Evolutionary conservation across 1,140 invertebrate genomes (phyloP).

Genomic region (Wiebesia pumilae): DNA sequence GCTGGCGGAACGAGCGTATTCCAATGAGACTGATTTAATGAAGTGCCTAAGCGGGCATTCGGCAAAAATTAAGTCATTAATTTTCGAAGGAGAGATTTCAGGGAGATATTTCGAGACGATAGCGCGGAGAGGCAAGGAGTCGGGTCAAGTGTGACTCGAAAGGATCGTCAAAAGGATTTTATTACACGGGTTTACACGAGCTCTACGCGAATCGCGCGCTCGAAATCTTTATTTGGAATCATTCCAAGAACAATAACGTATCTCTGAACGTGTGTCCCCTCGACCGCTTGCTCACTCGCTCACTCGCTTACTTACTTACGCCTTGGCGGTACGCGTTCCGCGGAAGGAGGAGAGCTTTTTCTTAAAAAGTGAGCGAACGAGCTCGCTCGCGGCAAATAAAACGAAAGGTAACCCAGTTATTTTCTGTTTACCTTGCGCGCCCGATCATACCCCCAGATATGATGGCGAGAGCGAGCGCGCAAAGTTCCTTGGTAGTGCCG

Average conservation of each 20-base stretch:
- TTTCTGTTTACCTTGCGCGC: conserved; percentile 68
- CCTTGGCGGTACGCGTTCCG: not conserved
- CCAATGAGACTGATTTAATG: conserved; percentile 47
- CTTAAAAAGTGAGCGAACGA: not conserved
- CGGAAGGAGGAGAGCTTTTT: conserved; percentile 27
- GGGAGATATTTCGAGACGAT: conserved; percentile 39
- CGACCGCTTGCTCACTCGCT: conserved; percentile 6
- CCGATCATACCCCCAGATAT: conserved; percentile 72
- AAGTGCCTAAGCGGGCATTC: conserved; percentile 37
- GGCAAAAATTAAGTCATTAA: conserved; percentile 55
- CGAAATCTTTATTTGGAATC: conserved; percentile 76
- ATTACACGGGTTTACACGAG: conserved; percentile 71
- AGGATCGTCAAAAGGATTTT: conserved; percentile 64
- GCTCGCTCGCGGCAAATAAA: conserved; percentile 65
- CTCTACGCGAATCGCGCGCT: conserved; percentile 54
- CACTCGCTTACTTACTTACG: conserved; percentile 52
- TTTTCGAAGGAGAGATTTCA: conserved; percentile 38
- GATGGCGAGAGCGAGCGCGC: conserved; percentile 45
- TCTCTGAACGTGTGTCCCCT: conserved; percentile 52
- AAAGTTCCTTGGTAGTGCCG: conserved; percentile 71
- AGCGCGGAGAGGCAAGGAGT: conserved; percentile 4
- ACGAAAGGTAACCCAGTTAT: conserved; percentile 75
- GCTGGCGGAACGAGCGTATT: not conserved
- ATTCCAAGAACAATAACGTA: conserved; percentile 76
- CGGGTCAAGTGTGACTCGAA: conserved; percentile 49